Percentiles rank a stretch among this genome's conserved stretches.
Conservation (phyloP, 2,888 invertebrate species). For the Morpho achilles region DNA sequence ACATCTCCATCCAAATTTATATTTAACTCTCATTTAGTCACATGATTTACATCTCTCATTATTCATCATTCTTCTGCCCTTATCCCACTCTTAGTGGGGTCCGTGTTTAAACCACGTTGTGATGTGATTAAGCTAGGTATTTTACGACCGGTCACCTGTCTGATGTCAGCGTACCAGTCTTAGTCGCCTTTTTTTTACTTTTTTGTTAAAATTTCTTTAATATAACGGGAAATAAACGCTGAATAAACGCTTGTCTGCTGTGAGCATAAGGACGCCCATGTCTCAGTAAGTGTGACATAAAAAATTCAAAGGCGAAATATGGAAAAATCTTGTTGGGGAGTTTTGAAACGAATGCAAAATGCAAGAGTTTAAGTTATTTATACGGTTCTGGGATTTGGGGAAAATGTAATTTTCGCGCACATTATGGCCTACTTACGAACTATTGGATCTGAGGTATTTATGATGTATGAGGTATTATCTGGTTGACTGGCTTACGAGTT, state of each 20-base stretch:
- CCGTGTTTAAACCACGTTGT: too few relatives aligned
- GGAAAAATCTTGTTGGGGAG: slow-evolving; percentile 46
- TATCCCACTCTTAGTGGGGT: too few relatives aligned
- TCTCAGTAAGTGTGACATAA: slow-evolving; percentile 41
- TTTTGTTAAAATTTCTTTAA: neutral
- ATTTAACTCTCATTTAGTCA: too few relatives aligned
- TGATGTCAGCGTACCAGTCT: too few relatives aligned
- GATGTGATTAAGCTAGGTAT: too few relatives aligned
- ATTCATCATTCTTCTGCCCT: too few relatives aligned
- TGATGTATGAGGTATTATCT: too few relatives aligned
- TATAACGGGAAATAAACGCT: neutral
- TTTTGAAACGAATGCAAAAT: slow-evolving; percentile 33
- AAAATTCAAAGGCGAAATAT: slow-evolving; percentile 58
- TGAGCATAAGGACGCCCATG: slow-evolving; percentile 25
- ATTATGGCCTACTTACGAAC: slow-evolving; percentile 12
- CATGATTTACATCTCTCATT: too few relatives aligned
- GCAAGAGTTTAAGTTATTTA: slow-evolving; percentile 35
- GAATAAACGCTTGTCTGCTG: slow-evolving; percentile 23
- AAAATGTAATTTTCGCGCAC: slow-evolving; percentile 20
- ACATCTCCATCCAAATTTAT: too few relatives aligned
- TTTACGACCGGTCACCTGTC: too few relatives aligned
- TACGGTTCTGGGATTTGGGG: slow-evolving; percentile 19
- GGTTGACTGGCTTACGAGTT: too few relatives aligned
- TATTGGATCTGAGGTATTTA: slow-evolving; percentile 10
- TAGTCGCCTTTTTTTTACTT: too few relatives aligned